Evolutionary conservation across 2,888 invertebrate genomes (phyloP), one percentile per base, ranked within the genome.

Genomic region (Thalpophila matura): DNA sequence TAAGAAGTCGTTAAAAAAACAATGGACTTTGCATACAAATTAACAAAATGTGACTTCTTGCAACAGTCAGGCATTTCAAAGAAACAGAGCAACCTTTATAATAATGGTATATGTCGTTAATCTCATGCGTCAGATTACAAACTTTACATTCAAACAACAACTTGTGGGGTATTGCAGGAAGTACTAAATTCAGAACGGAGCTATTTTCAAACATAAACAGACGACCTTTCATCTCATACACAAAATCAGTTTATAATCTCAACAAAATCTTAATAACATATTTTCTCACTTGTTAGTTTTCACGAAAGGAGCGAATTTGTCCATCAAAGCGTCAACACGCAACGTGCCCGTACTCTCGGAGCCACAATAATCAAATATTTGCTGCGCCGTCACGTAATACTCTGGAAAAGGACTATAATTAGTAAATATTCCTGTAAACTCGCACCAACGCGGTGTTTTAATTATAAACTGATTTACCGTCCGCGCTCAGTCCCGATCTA

Each of bases 281-380:
- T n/a, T 16, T 37, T 50, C 94, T 91, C 81, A 95, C 95, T 93
- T 94, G 83, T 93, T 91, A 70, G 91, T 91, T 82, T 92, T 92
- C 46, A 93, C 86, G 73, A 90, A 91, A 53, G 94, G 93, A 62
- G 91, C 89, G 76, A 93, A 93, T 81, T 92, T 92, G 63, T 93
- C 91, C 93, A 95, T 94, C 60, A 95, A 84, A 38, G 85, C 82
- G 73, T 93, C 89, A 47, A 94, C 93, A 65, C 87, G 87, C 73
- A 94, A 80, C 67, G 87, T 86, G 47, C 88, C 88, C 35, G 87
- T 82, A 72, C 82, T 90, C 43, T 92, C 89, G 9, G 86, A 89
- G 61, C 92, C 92, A 79, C 93, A 95, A 81, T 86, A 91, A 74
- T 92, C 90, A 85, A 95, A 95, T 84, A 95, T 93, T 76, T 93